These are phyloP conservation scores for Diuraphis noxia DNA, from an alignment of 1,140 invertebrate species.

Conservation along the genomic window DNA sequence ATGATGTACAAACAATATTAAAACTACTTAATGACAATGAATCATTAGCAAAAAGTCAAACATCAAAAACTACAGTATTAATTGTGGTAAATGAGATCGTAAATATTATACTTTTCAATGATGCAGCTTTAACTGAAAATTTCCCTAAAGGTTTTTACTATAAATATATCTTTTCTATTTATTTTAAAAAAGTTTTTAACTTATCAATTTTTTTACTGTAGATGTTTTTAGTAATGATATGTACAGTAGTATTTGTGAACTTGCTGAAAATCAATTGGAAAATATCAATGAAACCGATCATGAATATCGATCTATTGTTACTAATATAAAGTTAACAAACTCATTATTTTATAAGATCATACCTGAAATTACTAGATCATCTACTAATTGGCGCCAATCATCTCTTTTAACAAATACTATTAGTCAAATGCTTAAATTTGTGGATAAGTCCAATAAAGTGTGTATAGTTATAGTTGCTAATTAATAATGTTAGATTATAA, in stretches of 20 bases:
- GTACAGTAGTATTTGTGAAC: slow-evolving; percentile 24
- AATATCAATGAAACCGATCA: slow-evolving; percentile 23
- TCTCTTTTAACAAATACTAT: slow-evolving; percentile 16
- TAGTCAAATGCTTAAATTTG: slow-evolving; percentile 16
- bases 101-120: slow-evolving; percentile 6
- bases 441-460: slow-evolving; percentile 26
- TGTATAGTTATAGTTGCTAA: not conserved
- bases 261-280: slow-evolving; percentile 36
- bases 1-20: slow-evolving; percentile 25
- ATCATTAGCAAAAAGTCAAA: not conserved
- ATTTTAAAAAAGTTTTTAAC: not conserved
- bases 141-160: not conserved
- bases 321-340: slow-evolving; percentile 24
- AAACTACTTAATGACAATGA: slow-evolving; percentile 43
- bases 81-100: slow-evolving; percentile 37
- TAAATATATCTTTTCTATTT: not conserved
- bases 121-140: not conserved
- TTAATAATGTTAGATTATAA: too few species aligned
- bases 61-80: slow-evolving; percentile 37
- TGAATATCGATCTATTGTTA: slow-evolving; percentile 16
- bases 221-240: slow-evolving; percentile 31
- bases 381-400: slow-evolving; percentile 15
- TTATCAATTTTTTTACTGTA: not conserved
- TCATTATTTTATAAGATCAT: slow-evolving; percentile 41
- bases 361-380: not conserved